Conservation (phyloP, 2,113 vertebrate species). For the Passerina amoena region DNA sequence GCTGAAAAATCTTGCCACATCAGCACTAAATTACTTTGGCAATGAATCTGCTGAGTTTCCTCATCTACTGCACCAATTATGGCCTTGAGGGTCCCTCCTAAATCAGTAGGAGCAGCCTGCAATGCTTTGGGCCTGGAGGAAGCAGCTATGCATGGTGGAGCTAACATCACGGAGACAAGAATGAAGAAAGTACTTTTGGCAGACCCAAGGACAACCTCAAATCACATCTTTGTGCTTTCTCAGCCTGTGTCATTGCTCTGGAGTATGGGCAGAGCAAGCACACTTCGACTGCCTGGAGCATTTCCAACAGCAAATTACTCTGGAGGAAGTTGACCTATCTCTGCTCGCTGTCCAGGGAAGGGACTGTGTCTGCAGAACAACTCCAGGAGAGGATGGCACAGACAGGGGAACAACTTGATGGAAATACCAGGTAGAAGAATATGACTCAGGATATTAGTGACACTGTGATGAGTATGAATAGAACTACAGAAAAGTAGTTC, state of each 20-base stretch:
- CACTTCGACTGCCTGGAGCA: not conserved
- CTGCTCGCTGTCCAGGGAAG: not conserved
- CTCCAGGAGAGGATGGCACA: not conserved
- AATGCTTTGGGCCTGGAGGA: not conserved
- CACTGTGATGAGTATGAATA: not conserved
- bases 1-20: slow-evolving; percentile 23
- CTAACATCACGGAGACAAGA: not conserved
- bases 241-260: not conserved
- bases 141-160: not conserved
- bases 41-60: not conserved
- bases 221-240: not conserved
- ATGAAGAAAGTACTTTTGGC: not conserved
- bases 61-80: not conserved
- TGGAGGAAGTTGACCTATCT: not conserved
- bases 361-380: not conserved
- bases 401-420: not conserved
- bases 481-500: not conserved
- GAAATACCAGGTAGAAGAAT: not conserved
- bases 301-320: not conserved
- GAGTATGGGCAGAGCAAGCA: accelerated
- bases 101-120: not conserved
- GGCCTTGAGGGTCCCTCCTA: not conserved
- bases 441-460: not conserved
- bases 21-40: slow-evolving; percentile 18
- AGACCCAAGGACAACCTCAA: not conserved